Evolutionary conservation across 2,888 invertebrate genomes (phyloP), one percentile per base, ranked within the genome.

Genomic region (Polydesmus complanatus): DNA sequence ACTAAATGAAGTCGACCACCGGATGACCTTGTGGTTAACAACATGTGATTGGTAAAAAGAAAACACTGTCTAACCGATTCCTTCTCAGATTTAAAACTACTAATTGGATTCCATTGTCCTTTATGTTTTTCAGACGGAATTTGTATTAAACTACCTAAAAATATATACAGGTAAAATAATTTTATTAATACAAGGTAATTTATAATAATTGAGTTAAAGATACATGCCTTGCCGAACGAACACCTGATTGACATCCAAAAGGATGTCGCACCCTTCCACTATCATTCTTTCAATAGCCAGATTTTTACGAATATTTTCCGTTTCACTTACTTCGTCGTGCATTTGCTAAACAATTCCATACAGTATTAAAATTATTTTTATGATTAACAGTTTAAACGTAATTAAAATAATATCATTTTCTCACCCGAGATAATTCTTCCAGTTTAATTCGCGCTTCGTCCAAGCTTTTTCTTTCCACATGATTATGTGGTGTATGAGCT

Each of bases 271-370:
- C 19, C 92, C 92, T 72, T 92, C 92, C 1, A 91, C 86, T 64
- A 93, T 92, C 90, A 92, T 92, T 55, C 92, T 78, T 74, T 93
- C 92, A 27, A 93, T 88, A 0, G 92, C 88, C 66, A 93, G 76
- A 72, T 93, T 93, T 76, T 92, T 92, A 25, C 92, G 77, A 58
- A 93, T 79, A 72, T 92, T 92, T 73, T 93, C 92, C 0, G 92
- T 93, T 74, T 92, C 92, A 70, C 91, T 91, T 49, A 64, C 64
- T 60, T 64, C 64, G 60, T 64, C 64, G 52, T 64, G 64, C 64
- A 64, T 64, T 64, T 64, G 64, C 62, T 64, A 58, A 56, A 59
- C 48, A 51, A 23, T 22, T 21, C 23, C n/a, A 55, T 1, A 27
- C 58, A 55, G 19, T 27, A 2, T 55, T 25, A 59, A 14, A 56